Percentiles rank a stretch among this genome's conserved stretches.
Evolutionary conservation across 2,888 invertebrate genomes (phyloP).

Genomic region (Zaprionus bogoriensis): DNA sequence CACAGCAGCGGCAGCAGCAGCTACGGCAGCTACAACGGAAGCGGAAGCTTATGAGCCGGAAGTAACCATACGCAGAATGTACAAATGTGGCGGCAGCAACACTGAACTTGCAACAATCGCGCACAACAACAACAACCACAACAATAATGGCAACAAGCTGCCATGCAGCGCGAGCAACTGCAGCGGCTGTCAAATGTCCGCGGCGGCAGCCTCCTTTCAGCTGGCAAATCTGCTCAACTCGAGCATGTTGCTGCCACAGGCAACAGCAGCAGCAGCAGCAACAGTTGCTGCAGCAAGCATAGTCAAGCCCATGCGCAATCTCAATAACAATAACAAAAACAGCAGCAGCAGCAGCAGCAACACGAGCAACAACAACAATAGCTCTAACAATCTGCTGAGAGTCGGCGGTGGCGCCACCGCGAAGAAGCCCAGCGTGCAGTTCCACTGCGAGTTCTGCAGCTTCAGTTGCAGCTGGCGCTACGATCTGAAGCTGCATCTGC

Average conservation of each 20-base stretch:
- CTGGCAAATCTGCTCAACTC: constrained; percentile 80
- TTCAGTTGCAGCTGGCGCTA: constrained; percentile 83
- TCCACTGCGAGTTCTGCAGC: constrained; percentile 82
- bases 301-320: constrained; percentile 1
- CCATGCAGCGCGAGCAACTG: constrained; percentile 64
- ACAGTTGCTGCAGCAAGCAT: background rate
- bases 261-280: constrained; percentile 19
- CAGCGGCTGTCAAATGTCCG: constrained; percentile 79
- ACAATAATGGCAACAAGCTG: constrained; percentile 35
- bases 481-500: constrained; percentile 82
- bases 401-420: constrained; percentile 35
- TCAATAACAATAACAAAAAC: constrained; percentile 29
- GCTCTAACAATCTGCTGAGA: too few relatives aligned
- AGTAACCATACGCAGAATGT: constrained; percentile 82
- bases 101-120: constrained; percentile 12
- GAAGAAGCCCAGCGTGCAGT: constrained; percentile 77
- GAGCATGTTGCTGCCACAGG: constrained; percentile 72
- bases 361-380: constrained; percentile 19
- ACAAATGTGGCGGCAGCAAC: constrained; percentile 78
- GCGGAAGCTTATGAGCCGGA: constrained; percentile 80
- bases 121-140: constrained; percentile 23
- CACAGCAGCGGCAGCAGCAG: constrained; percentile 20
- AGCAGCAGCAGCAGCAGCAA: constrained; percentile 17
- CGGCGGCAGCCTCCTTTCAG: constrained; percentile 80
- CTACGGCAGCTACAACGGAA: constrained; percentile 28